These are phyloP conservation scores for Caiman crocodilus DNA, from an alignment of 2,797 vertebrate species.

Conservation along the genomic window DNA sequence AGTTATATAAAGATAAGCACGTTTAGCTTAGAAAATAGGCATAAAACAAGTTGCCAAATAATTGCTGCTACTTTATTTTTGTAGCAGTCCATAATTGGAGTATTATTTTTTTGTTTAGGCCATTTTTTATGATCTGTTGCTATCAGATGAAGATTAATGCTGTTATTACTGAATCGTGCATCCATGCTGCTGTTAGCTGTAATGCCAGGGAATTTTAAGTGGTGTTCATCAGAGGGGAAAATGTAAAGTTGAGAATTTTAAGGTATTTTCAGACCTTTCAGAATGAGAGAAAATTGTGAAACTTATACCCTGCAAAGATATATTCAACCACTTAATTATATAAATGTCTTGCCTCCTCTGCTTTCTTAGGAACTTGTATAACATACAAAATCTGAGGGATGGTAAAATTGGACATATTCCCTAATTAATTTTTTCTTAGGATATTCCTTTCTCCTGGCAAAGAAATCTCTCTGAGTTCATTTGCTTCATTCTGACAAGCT, in stretches of 20 bases:
- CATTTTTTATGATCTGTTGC: conserved; percentile 31
- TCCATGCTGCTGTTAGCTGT: background rate
- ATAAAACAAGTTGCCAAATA: background rate
- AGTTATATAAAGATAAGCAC: background rate
- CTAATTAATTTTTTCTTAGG: background rate
- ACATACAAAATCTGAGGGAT: background rate
- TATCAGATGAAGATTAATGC: background rate
- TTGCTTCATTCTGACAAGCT: conserved; percentile 7
- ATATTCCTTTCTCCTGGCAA: background rate
- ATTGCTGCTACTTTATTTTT: background rate
- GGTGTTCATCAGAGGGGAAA: background rate
- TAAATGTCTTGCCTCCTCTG: background rate
- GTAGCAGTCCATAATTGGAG: background rate
- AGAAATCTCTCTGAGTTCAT: background rate
- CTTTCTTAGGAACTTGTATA: accelerated
- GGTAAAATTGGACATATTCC: background rate
- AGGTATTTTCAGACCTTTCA: background rate
- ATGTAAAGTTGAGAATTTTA: background rate
- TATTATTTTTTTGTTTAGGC: conserved; percentile 14
- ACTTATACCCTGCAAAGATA: background rate
- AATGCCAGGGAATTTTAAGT: background rate
- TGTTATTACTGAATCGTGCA: background rate
- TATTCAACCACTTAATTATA: background rate
- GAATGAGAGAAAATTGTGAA: background rate
- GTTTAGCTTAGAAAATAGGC: background rate